These are phyloP conservation scores for Poecilia latipinna DNA, from an alignment of 2,113 vertebrate species.

Conservation along the genomic window DNA sequence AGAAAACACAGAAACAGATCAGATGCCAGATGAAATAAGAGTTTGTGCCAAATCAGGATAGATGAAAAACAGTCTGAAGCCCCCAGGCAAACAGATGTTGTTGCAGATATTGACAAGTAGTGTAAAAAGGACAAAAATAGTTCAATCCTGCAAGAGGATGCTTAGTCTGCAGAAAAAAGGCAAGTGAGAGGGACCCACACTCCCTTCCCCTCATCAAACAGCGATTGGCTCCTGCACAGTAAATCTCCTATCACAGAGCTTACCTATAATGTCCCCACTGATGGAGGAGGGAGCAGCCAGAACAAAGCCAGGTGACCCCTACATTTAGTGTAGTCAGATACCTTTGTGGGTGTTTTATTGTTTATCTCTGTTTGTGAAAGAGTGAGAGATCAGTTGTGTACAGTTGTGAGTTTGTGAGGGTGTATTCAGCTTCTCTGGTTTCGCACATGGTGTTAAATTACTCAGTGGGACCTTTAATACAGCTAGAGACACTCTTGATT, in stretches of 20 bases:
- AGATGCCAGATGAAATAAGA: slow-evolving; percentile 8
- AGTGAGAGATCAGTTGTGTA: slow-evolving; percentile 15
- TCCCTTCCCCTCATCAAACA: slow-evolving; percentile 57
- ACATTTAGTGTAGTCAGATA: slow-evolving; percentile 49
- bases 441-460: slow-evolving; percentile 72
- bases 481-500: slow-evolving; percentile 70
- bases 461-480: slow-evolving; percentile 76
- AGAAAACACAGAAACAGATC: background rate
- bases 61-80: slow-evolving; percentile 26
- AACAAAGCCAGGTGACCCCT: slow-evolving; percentile 68
- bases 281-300: slow-evolving; percentile 50
- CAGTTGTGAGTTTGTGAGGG: slow-evolving; percentile 33
- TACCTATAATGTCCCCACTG: slow-evolving; percentile 32
- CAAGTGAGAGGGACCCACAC: slow-evolving; percentile 56
- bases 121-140: slow-evolving; percentile 38
- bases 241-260: slow-evolving; percentile 69
- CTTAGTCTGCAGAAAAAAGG: slow-evolving; percentile 74
- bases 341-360: slow-evolving; percentile 21
- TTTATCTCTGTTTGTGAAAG: slow-evolving; percentile 1
- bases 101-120: slow-evolving; percentile 38
- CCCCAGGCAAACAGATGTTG: slow-evolving; percentile 29
- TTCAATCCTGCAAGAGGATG: slow-evolving; percentile 63
- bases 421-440: slow-evolving; percentile 69
- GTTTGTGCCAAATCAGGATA: slow-evolving; percentile 11
- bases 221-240: slow-evolving; percentile 59